Evolutionary conservation across 2,888 invertebrate genomes (phyloP).

Genomic region (Dicyrtomina minuta): DNA sequence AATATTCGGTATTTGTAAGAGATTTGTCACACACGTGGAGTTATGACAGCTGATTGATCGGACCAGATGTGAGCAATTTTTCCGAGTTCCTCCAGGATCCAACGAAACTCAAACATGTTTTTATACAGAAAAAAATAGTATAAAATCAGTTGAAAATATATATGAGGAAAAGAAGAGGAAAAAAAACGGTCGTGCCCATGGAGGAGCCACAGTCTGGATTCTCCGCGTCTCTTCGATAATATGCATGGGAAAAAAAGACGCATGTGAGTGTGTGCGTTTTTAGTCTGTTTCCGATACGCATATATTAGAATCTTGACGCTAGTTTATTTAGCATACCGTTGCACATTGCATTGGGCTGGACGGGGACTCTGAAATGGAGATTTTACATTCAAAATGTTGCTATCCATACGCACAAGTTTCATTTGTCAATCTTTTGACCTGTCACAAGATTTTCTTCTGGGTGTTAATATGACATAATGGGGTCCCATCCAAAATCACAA

Average conservation of each 20-base stretch:
- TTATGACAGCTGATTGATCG: constrained; percentile 51
- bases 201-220: no score
- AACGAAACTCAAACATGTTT: constrained; percentile 3
- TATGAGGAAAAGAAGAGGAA: no score
- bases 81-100: constrained; percentile 9
- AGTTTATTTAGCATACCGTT: no score
- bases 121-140: not conserved
- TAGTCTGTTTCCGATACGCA: no score
- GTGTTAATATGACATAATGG: constrained; percentile 35
- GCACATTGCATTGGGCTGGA: constrained; percentile 1
- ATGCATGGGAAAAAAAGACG: not conserved
- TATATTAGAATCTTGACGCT: no score
- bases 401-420: constrained; percentile 19
- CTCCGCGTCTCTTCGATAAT: no score
- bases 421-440: constrained; percentile 41
- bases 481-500: constrained; percentile 17
- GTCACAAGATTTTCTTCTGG: constrained; percentile 36
- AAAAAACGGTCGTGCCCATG: no score
- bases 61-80: constrained; percentile 44
- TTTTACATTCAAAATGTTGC: no score
- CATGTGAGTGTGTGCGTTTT: no score
- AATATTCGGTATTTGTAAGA: constrained; percentile 35
- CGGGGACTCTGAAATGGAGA: no score
- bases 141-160: not conserved
- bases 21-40: constrained; percentile 51